phyloP scores from a whole-genome alignment of 2,113 vertebrate species.

The Anser brachyrhynchus region DNA sequence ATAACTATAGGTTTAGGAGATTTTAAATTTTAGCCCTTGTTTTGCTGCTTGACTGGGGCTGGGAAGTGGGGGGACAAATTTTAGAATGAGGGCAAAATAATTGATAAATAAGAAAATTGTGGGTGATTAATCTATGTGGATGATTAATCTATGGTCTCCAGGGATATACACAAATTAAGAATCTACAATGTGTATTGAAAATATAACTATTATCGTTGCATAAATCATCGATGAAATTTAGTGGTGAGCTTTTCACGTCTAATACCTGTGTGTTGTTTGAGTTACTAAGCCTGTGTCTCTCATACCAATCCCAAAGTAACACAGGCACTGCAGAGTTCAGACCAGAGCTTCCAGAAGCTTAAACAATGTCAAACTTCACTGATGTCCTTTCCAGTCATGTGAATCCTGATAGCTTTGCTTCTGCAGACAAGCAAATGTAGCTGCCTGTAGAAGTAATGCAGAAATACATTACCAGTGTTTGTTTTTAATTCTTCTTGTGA shows the following conservation, averaged over 20 bases:
- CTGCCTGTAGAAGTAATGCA: not conserved
- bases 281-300: not conserved
- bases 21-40: not conserved
- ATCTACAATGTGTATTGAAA: not conserved
- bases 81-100: not conserved
- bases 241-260: not conserved
- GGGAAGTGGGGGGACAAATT: accelerated
- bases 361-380: conserved; percentile 18
- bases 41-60: not conserved
- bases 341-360: conserved; percentile 27
- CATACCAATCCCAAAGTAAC: not conserved
- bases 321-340: not conserved
- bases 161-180: not conserved
- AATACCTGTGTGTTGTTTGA: not conserved
- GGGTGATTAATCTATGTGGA: no score
- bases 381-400: conserved; percentile 39
- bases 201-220: not conserved
- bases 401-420: not conserved
- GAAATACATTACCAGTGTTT: conserved; percentile 34
- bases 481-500: conserved; percentile 35
- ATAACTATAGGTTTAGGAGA: not conserved
- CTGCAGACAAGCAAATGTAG: conserved; percentile 17
- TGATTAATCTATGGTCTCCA: not conserved
- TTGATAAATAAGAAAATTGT: not conserved
- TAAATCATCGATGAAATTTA: not conserved